Base-by-base conservation (phyloP, 2,113 vertebrate species). In the Saccopteryx bilineata region DNA sequence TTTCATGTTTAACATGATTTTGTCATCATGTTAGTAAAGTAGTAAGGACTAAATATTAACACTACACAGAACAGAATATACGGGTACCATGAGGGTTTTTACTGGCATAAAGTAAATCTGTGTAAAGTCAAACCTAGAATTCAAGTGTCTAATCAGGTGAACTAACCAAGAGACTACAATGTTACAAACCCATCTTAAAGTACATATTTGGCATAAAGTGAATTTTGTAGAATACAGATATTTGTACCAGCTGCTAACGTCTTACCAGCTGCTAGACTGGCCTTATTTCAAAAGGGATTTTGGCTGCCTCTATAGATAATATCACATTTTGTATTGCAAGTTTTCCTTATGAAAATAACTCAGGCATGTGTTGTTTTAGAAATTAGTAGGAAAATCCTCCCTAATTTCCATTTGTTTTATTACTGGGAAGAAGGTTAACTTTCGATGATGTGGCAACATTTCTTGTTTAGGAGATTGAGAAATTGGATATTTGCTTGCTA, bases 341-440 rank as follows among this genome's bases (percentile, higher is more conserved):
- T 87, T 46, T 65, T 83, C 60, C 86, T 85, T 86, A 72, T 56
- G 60, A 60, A 89, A 89, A 93, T 76, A 66, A 72, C 33, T 3
- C 5, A 58, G 10, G 7, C n/a, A 58, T 92, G 86, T 95, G 9
- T 82, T 90, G 39, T 61, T 96, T 90, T 87, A 46, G 31, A 87
- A 90, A 66, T 90, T 18, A 56, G 48, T 79, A 91, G 48, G 31
- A 60, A 80, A 88, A 52, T 50, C 28, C 65, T n/a, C 31, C 26
- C 46, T 24, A 68, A 61, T 87, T 93, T 39, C 39, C 24, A 66
- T 17, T 71, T 84, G n/a, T 14, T 82, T 85, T 76, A 50, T 82
- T 92, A 52, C 76, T 76, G 72, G 71, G 90, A 90, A 48, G 46
- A 91, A 91, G n/a, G 19, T 88, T 94, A 83, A 91, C 21, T 87